Base-by-base conservation (phyloP, 2,113 vertebrate species). In the Nycticorax nycticorax region DNA sequence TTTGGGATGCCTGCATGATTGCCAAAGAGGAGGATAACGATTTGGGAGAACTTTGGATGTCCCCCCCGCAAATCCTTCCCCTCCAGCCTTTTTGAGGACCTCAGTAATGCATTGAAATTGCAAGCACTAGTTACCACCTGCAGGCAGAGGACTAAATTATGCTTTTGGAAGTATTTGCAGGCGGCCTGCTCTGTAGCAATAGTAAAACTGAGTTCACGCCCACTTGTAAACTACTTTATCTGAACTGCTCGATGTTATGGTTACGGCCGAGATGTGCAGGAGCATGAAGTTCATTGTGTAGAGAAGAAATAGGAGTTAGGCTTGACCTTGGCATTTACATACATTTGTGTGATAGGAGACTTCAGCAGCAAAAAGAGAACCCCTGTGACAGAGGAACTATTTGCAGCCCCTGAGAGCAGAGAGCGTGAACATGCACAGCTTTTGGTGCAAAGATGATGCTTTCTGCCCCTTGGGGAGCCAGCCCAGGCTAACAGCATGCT, bases 191-290 rank as follows among this genome's bases (percentile, higher is more conserved):
- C 12, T 79, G 45, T 18, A 43, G 52, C 39, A 57, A 3, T 5
- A 24, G 22, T 39, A 53, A 64, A 67, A 22, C 10, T 16, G 74
- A 63, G 33, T 37, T 63, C 0, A 0, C 59, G 32, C 9, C 4
- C 6, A 19, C 37, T 24, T 37, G 8, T 33, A 16, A 86, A 50
- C 15, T 43, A 10, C 50, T 43, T 45, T 33, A 15, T 28, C 63
- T 48, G 28, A 86, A 35, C 45, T 64, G 30, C 55, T 50, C 0
- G 0, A 3, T 50, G 23, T n/a, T 41, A 30, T 1, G 0, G 35
- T 13, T 48, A 14, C 33, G 4, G 2, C 76, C 62, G 57, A 50
- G 33, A 41, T 60, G n/a, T n/a, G 43, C 48, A n/a, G 56, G 32
- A 83, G 37, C 48, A 7, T 32, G 13, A 56, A n/a, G 45, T 6